Conservation (phyloP, 2,113 vertebrate genomes). For the Rhineura floridana region DNA sequence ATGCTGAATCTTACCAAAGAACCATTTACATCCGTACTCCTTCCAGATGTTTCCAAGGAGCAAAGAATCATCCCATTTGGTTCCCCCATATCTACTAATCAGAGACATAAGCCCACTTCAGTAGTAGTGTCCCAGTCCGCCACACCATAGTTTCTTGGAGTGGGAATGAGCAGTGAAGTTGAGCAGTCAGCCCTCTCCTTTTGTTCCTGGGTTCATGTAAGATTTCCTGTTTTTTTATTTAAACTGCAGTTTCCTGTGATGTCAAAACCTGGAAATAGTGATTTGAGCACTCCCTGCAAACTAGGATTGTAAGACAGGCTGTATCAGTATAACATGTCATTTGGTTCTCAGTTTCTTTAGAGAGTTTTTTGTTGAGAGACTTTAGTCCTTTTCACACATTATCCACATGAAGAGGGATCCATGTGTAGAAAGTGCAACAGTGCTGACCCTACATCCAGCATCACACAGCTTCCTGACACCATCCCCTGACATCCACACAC, state of each 20-base stretch:
- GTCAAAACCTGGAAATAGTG: background rate
- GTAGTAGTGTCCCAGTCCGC: background rate
- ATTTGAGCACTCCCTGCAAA: background rate
- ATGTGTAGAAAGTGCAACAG: background rate
- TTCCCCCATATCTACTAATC: background rate
- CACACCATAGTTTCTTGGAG: background rate
- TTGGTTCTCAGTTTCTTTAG: background rate
- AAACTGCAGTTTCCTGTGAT: background rate
- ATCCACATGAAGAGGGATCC: background rate
- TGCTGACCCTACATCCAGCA: too few relatives aligned
- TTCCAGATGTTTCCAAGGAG: background rate
- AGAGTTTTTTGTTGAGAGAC: background rate
- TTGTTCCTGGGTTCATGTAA: background rate
- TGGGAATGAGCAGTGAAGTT: background rate
- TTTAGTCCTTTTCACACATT: background rate
- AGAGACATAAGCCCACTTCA: background rate
- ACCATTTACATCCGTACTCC: too few relatives aligned
- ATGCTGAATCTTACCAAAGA: background rate
- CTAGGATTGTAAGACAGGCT: background rate
- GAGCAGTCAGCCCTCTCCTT: too few relatives aligned
- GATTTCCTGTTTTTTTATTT: background rate
- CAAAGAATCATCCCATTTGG: background rate
- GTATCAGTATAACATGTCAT: too few relatives aligned
- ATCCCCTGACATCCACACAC: too few relatives aligned
- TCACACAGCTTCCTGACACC: too few relatives aligned